Conservation (phyloP, 2,797 vertebrate species). For the Poecilia wingei region DNA sequence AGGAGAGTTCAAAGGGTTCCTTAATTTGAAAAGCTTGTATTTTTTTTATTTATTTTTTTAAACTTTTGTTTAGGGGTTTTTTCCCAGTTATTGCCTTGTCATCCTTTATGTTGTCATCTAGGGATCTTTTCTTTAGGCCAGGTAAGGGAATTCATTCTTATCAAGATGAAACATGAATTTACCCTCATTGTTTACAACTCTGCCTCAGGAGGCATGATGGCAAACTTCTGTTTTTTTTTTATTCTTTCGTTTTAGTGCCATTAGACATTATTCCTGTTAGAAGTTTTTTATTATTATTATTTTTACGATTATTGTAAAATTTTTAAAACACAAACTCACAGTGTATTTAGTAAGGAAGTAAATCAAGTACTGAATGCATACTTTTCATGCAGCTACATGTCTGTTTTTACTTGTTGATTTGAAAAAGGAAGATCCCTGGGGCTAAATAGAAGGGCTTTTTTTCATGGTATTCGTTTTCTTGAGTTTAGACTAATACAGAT, state of each 20-base stretch:
- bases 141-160: conserved; percentile 53
- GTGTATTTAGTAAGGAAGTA: conserved; percentile 59
- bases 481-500: conserved; percentile 48
- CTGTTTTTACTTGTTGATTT: conserved; percentile 72
- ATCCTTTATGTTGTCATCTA: conserved; percentile 51
- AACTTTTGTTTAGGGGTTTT: conserved; percentile 19
- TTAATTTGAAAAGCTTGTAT: conserved; percentile 44
- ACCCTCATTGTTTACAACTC: conserved; percentile 10
- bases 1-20: conserved; percentile 39
- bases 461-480: conserved; percentile 44
- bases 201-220: conserved; percentile 12
- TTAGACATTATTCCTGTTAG: background rate
- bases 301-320: conserved; percentile 28
- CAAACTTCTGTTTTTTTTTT: background rate
- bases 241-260: background rate
- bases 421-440: conserved; percentile 71
- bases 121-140: conserved; percentile 50
- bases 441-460: conserved; percentile 62
- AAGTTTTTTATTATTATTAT: background rate
- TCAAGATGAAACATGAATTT: conserved; percentile 61
- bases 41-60: conserved; percentile 67
- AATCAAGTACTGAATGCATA: conserved; percentile 79
- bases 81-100: conserved; percentile 41
- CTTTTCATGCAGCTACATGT: conserved; percentile 84
- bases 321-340: conserved; percentile 39